These are phyloP conservation scores for Tortricodes alternella DNA, from an alignment of 2,888 invertebrate species.

Conservation along the genomic window DNA sequence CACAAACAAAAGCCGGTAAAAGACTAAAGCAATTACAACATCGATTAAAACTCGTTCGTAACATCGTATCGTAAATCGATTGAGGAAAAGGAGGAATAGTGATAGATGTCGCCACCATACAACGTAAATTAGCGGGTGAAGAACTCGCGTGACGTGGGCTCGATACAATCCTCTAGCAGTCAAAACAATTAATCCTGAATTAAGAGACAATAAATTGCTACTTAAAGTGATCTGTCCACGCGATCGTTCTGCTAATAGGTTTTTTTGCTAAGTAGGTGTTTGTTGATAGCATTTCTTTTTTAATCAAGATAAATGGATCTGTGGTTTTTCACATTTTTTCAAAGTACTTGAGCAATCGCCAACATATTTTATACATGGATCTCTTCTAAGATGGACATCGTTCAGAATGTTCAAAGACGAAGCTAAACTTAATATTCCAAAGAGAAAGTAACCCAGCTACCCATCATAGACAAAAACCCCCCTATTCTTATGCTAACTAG, in stretches of 20 bases:
- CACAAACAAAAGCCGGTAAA: slow-evolving; percentile 1
- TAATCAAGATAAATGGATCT: too few species aligned
- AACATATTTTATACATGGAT: too few species aligned
- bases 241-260: slow-evolving; percentile 21
- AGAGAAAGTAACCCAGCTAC: slow-evolving; percentile 1
- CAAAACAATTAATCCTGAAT: slow-evolving; percentile 46
- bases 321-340: too few species aligned
- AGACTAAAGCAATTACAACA: background rate
- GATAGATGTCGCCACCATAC: slow-evolving; percentile 18
- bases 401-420: too few species aligned
- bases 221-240: slow-evolving; percentile 32
- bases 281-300: background rate
- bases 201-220: slow-evolving; percentile 39
- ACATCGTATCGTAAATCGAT: slow-evolving; percentile 24
- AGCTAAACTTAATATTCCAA: background rate
- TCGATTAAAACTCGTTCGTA: slow-evolving; percentile 7
- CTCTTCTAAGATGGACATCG: too few species aligned
- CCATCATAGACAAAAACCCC: background rate
- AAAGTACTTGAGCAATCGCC: too few species aligned
- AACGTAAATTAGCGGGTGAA: slow-evolving; percentile 19
- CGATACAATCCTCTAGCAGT: slow-evolving; percentile 41
- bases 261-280: slow-evolving; percentile 22
- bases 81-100: slow-evolving; percentile 10
- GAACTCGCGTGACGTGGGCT: slow-evolving; percentile 29
- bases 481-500: slow-evolving; percentile 10